Conservation (phyloP, 2,113 vertebrate genomes). For the Fregetta grallaria region DNA sequence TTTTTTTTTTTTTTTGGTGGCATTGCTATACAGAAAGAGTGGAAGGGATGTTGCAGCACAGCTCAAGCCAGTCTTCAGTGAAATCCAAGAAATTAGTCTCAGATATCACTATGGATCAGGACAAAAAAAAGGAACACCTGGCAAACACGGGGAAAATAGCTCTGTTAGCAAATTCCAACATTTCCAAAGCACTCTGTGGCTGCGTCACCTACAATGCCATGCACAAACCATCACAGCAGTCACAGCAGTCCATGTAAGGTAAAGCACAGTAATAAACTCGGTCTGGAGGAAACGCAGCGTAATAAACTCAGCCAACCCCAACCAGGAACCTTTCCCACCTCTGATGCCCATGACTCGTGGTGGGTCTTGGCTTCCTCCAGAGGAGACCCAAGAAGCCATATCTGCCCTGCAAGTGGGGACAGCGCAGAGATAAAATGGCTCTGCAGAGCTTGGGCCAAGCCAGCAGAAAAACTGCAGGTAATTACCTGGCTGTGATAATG, state of each 20-base stretch:
- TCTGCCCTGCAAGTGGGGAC: neutral
- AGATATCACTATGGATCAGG: neutral
- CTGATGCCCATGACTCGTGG: neutral
- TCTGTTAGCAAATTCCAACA: neutral
- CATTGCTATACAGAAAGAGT: neutral
- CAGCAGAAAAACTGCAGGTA: neutral
- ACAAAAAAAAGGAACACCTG: neutral
- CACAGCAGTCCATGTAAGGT: neutral
- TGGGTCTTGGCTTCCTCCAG: neutral
- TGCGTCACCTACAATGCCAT: too few relatives aligned
- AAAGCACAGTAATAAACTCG: neutral
- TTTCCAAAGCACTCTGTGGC: neutral
- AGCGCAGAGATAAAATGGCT: neutral
- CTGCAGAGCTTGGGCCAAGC: neutral
- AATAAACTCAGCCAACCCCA: neutral
- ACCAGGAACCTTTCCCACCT: neutral
- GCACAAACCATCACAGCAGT: neutral
- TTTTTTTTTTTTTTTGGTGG: neutral
- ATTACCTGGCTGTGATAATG: neutral
- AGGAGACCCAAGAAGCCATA: neutral
- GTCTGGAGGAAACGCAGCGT: neutral
- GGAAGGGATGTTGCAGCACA: neutral
- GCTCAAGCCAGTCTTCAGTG: neutral
- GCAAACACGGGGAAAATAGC: neutral
- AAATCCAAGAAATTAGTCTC: neutral